Evolutionary conservation across 64 coral and sea anemone species (phyloP).

Genomic region (Stichodactyla mertensii): DNA sequence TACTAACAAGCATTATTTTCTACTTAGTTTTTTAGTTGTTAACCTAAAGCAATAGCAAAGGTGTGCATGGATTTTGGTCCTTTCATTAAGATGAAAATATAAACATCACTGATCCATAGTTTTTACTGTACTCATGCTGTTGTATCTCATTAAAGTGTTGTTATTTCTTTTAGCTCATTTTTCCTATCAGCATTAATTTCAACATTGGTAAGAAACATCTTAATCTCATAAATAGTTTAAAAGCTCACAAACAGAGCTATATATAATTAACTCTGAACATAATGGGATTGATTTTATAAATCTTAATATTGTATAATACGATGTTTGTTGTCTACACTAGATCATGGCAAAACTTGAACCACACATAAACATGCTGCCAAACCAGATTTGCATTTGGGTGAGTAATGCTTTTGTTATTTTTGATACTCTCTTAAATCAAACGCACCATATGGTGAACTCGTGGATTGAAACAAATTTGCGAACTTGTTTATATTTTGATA

Average conservation of each 20-base stretch:
- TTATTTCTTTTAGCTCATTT: conserved; percentile 68
- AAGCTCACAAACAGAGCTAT: background rate
- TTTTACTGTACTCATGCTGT: background rate
- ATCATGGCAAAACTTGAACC: conserved; percentile 63
- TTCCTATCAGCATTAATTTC: conserved; percentile 87
- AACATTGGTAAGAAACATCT: conserved; percentile 55
- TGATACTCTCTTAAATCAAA: background rate
- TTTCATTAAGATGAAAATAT: no score
- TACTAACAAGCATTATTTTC: background rate
- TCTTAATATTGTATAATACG: background rate
- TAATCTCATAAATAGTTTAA: background rate
- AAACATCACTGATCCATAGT: background rate
- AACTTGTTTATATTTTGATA: no score
- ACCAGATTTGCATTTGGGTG: conserved; percentile 84
- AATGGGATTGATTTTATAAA: background rate
- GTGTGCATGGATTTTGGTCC: no score
- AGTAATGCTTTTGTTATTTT: background rate
- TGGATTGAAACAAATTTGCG: background rate
- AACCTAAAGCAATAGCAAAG: no score
- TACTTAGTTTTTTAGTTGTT: background rate
- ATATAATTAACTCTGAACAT: no score
- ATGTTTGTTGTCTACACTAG: conserved; percentile 11
- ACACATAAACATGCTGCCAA: conserved; percentile 56
- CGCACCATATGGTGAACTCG: no score
- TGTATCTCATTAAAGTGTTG: background rate